phyloP scores from a whole-genome alignment of 2,797 vertebrate genomes.

The Streptopelia turtur region DNA sequence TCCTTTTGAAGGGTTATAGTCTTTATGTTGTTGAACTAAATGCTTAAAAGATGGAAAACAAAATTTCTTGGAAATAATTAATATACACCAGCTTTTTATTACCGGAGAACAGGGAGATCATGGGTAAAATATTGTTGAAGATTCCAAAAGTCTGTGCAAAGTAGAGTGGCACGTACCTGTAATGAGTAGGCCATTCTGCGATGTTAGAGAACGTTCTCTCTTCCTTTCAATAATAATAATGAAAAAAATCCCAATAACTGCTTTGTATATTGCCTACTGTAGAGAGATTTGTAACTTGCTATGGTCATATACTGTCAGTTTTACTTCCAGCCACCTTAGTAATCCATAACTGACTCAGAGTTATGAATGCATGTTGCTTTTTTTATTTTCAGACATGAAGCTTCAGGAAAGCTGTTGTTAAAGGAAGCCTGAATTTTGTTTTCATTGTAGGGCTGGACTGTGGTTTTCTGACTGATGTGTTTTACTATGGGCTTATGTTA shows the following conservation, averaged over 20 bases:
- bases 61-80: not conserved
- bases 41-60: not conserved
- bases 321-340: not conserved
- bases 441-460: not conserved
- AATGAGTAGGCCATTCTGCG: not conserved
- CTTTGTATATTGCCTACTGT: not conserved
- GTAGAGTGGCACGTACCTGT: not conserved
- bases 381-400: not conserved
- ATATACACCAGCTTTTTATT: not conserved
- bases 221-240: not conserved
- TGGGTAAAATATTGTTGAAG: not conserved
- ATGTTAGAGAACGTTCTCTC: not conserved
- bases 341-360: not conserved
- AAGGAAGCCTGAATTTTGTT: not conserved
- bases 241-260: not conserved
- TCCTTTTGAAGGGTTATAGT: conserved; percentile 24
- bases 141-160: not conserved
- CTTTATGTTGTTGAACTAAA: conserved; percentile 33
- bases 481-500: not conserved
- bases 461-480: not conserved
- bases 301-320: not conserved
- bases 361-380: not conserved
- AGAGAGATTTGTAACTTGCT: not conserved
- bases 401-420: not conserved
- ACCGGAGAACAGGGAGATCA: not conserved